phyloP scores from a whole-genome alignment of 2,113 vertebrate genomes.

The Chaetodon trifascialis region DNA sequence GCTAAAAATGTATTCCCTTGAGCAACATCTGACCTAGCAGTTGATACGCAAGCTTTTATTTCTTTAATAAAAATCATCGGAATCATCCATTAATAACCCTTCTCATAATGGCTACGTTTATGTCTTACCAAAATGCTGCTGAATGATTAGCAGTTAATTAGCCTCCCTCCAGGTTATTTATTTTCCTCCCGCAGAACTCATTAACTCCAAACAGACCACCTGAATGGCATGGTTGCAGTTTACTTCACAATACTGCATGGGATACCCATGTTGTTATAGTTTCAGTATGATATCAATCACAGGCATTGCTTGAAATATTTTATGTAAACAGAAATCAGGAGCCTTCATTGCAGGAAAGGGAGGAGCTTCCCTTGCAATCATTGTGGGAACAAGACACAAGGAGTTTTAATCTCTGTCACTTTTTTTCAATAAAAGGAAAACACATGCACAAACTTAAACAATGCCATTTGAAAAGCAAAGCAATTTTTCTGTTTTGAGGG shows the following conservation, averaged over 20 bases:
- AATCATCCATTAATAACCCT: slow-evolving; percentile 76
- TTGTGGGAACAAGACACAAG: neutral
- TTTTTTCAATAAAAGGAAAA: neutral
- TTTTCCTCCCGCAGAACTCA: slow-evolving; percentile 69
- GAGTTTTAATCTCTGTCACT: neutral
- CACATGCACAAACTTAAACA: neutral
- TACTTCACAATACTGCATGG: slow-evolving; percentile 4
- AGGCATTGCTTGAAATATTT: neutral
- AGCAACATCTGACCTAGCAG: slow-evolving; percentile 38
- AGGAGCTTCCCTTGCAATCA: neutral
- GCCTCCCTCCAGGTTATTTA: slow-evolving; percentile 76
- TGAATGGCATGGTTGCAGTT: slow-evolving; percentile 46
- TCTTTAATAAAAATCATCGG: slow-evolving; percentile 65
- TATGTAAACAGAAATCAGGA: neutral
- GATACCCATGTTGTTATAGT: neutral
- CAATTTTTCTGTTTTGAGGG: too few species aligned
- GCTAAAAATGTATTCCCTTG: neutral
- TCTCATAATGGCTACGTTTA: slow-evolving; percentile 69
- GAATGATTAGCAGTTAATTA: slow-evolving; percentile 81
- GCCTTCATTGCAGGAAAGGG: neutral
- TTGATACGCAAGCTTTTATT: slow-evolving; percentile 43
- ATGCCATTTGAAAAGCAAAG: neutral
- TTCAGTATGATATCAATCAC: slow-evolving; percentile 1
- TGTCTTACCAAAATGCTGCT: slow-evolving; percentile 68
- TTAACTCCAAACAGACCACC: slow-evolving; percentile 50